These are phyloP conservation scores for Platyscapa corneri DNA, from an alignment of 1,140 invertebrate species.

Conservation along the genomic window DNA sequence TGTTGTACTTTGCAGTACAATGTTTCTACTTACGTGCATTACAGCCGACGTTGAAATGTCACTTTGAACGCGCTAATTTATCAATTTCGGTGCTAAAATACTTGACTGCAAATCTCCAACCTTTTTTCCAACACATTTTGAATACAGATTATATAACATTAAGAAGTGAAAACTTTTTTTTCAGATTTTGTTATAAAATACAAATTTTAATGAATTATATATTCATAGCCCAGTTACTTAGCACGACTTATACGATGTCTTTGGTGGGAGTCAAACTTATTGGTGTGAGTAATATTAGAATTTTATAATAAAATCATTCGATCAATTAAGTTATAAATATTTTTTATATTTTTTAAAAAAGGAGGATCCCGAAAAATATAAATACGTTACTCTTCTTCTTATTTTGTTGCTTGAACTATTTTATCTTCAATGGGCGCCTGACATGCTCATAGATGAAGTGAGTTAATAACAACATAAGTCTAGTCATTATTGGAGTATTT, in stretches of 20 bases:
- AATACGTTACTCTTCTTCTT: background rate
- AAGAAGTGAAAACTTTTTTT: too few relatives aligned
- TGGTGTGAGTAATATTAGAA: background rate
- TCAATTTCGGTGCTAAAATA: too few relatives aligned
- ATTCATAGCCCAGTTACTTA: background rate
- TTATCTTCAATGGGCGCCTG: constrained; percentile 14
- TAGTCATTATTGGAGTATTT: too few relatives aligned
- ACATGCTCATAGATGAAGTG: background rate
- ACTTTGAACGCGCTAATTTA: too few relatives aligned
- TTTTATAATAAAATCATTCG: background rate
- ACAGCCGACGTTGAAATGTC: too few relatives aligned
- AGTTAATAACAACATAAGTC: background rate
- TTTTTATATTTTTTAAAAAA: background rate
- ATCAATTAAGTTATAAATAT: background rate
- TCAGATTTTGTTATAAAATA: constrained; percentile 9
- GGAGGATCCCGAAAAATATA: constrained; percentile 2
- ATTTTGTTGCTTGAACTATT: background rate
- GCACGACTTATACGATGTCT: constrained; percentile 19
- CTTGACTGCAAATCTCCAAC: too few relatives aligned
- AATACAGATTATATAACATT: too few relatives aligned
- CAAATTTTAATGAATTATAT: background rate
- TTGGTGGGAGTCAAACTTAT: constrained; percentile 10
- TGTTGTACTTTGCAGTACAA: background rate
- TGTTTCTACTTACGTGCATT: too few relatives aligned
- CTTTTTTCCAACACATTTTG: too few relatives aligned